These are phyloP conservation scores for Seira sanloemensis DNA, from an alignment of 2,888 invertebrate genomes.

Conservation along the genomic window DNA sequence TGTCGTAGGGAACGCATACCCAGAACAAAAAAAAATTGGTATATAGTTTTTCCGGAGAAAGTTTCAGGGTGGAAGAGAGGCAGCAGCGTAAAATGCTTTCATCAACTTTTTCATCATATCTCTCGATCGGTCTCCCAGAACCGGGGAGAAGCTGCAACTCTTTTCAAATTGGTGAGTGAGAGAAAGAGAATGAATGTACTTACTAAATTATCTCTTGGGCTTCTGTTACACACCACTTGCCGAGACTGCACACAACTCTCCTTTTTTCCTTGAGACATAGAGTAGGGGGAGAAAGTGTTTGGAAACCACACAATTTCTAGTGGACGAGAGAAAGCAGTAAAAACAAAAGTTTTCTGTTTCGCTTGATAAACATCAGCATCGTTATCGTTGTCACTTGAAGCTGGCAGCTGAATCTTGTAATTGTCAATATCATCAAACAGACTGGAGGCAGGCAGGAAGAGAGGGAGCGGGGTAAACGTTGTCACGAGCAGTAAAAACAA, in stretches of 20 bases:
- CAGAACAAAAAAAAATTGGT: too few species aligned
- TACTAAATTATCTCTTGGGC: neutral
- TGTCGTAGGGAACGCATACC: too few species aligned
- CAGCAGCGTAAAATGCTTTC: too few species aligned
- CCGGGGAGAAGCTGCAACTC: neutral
- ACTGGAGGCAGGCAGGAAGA: too few species aligned
- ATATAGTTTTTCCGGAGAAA: too few species aligned
- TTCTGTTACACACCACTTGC: neutral
- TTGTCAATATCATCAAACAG: neutral
- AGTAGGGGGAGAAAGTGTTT: neutral
- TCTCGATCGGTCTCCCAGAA: neutral
- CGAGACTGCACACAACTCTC: neutral
- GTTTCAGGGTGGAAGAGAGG: too few species aligned
- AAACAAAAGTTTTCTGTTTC: slow-evolving; percentile 47
- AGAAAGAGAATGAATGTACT: neutral
- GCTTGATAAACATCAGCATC: slow-evolving; percentile 61
- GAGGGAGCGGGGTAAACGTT: neutral
- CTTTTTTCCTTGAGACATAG: neutral
- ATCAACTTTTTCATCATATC: neutral
- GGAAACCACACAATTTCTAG: slow-evolving; percentile 14
- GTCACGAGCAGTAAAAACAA: slow-evolving; percentile 31
- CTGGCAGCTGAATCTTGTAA: slow-evolving; percentile 15
- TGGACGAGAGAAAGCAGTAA: slow-evolving; percentile 41
- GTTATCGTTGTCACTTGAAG: slow-evolving; percentile 52
- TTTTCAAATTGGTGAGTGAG: neutral